Evolutionary conservation across 2,888 invertebrate genomes (phyloP), one percentile per base, ranked within the genome.

Genomic region (Apamea monoglypha): DNA sequence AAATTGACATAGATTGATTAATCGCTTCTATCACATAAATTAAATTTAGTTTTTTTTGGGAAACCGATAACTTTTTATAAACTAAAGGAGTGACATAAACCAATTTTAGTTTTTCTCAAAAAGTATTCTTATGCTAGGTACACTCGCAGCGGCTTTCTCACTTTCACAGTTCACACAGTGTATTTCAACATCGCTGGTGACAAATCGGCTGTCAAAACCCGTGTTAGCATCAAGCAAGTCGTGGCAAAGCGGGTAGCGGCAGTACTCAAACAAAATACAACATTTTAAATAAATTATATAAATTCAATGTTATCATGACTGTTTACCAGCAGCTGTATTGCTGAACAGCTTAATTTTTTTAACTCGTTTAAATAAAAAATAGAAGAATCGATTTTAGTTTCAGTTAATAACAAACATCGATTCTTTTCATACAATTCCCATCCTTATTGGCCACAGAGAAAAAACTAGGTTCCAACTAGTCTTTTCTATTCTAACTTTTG

Each of bases 381-480:
- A 16, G 2, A 44, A 53, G 14, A 10, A 4, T 6, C 18, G n/a
- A 32, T n/a, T 64, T 8, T 16, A 75, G 7, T 12, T 53, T 36
- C 8, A 14, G 18, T 36, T n/a, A 8, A 2, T 36, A 16, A 18
- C 7, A 25, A 66, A 61, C 1, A 56, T 84, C 76, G 74, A 81
- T 81, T 63, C 4, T n/a, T 53, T 50, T 53, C 2, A 7, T n/a
- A 1, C 4, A 29, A 40, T 56, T 74, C 79, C 29, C 64, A 59
- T 84, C 82, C 83, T 67, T 88, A 87, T 40, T 76, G 36, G 40
- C 83, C 81, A 81, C 83, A 81, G 83, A 78, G 50, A 83, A 81
- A 59, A 81, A 82, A 64, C 25, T 64, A 64, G 81, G 87, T 89
- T 90, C 90, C 87, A 90, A 89, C 87, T 88, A 87, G 81, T 80